Conservation (phyloP, 2,797 vertebrate species). For the Lates japonicus region DNA sequence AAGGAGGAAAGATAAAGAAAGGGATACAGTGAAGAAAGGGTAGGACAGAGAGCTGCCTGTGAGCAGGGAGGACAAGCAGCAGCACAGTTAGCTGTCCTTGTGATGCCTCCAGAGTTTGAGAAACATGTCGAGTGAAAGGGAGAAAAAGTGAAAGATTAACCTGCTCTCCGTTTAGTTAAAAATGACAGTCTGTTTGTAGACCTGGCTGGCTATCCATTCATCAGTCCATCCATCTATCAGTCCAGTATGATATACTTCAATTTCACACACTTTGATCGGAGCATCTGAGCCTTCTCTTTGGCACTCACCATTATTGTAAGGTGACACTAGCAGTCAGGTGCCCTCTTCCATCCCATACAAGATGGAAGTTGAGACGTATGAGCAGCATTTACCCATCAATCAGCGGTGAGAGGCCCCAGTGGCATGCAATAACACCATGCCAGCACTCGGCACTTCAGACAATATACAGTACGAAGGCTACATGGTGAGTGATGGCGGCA, state of each 20-base stretch:
- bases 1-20: constrained; percentile 21
- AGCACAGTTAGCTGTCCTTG: constrained; percentile 12
- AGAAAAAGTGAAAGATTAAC: constrained; percentile 6
- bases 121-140: not conserved
- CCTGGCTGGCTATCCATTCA: not conserved
- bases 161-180: not conserved
- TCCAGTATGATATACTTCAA: constrained; percentile 5
- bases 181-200: constrained; percentile 9
- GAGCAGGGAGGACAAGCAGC: not conserved
- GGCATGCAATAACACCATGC: constrained; percentile 60
- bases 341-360: constrained; percentile 29
- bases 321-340: constrained; percentile 47
- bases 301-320: constrained; percentile 47
- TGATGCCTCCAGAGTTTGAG: not conserved
- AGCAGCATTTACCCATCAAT: constrained; percentile 71
- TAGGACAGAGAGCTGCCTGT: not conserved
- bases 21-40: not conserved
- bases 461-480: constrained; percentile 20
- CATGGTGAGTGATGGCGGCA: constrained; percentile 48
- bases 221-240: constrained; percentile 18
- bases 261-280: constrained; percentile 18
- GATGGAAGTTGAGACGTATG: constrained; percentile 64
- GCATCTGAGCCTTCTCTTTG: constrained; percentile 9
- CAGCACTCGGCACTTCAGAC: constrained; percentile 33
- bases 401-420: constrained; percentile 54